These are phyloP conservation scores for Hemithea aestivaria DNA, from an alignment of 2,888 invertebrate genomes.

Conservation along the genomic window DNA sequence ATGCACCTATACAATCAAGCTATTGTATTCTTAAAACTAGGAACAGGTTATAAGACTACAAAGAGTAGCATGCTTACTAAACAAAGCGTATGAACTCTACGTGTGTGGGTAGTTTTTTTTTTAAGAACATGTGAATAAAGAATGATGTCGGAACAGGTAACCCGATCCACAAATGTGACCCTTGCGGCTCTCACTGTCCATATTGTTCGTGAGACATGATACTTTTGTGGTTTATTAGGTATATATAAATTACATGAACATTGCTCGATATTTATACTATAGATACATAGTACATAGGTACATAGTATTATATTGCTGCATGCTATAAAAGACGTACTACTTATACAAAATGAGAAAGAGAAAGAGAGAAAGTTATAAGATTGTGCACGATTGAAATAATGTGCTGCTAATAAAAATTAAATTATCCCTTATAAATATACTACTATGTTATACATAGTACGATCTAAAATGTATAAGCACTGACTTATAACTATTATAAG, in stretches of 20 bases:
- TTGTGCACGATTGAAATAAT: too few species aligned
- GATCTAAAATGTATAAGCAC: too few species aligned
- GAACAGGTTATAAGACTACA: constrained; percentile 57
- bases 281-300: too few species aligned
- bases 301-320: too few species aligned
- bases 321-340: too few species aligned
- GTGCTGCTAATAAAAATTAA: too few species aligned
- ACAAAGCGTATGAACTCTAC: constrained; percentile 49
- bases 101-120: constrained; percentile 45
- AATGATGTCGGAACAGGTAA: constrained; percentile 52
- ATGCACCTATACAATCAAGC: constrained; percentile 33
- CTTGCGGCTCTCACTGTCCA: constrained; percentile 37
- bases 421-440: too few species aligned
- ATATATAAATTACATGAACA: constrained; percentile 19
- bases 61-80: constrained; percentile 41
- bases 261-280: neutral
- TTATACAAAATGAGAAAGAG: too few species aligned
- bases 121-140: constrained; percentile 50
- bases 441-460: too few species aligned
- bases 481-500: too few species aligned
- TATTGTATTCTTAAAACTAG: constrained; percentile 46
- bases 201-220: constrained; percentile 50
- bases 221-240: constrained; percentile 31
- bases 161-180: constrained; percentile 52
- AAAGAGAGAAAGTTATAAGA: too few species aligned